phyloP scores from a whole-genome alignment of 2,113 vertebrate species.

The Girardinichthys multiradiatus region DNA sequence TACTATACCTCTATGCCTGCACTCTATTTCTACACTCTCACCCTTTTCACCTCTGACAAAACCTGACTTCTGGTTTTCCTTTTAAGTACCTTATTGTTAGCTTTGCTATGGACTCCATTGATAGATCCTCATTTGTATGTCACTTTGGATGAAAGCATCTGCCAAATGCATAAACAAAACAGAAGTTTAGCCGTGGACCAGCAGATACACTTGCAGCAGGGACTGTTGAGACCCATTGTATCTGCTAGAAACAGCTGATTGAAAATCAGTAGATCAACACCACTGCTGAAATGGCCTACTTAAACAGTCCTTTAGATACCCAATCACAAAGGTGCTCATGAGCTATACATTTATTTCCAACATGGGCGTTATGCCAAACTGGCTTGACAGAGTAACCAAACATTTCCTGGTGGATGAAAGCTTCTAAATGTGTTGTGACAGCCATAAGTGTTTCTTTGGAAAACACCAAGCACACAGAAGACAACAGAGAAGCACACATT shows the following conservation, averaged over 20 bases:
- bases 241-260: constrained; percentile 30
- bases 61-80: background rate
- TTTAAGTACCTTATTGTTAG: background rate
- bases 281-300: constrained; percentile 44
- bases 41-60: background rate
- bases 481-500: constrained; percentile 22
- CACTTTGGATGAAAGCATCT: background rate
- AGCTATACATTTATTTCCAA: constrained; percentile 61
- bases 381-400: constrained; percentile 71
- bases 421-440: constrained; percentile 71
- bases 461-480: constrained; percentile 38
- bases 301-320: constrained; percentile 53
- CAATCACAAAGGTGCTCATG: constrained; percentile 59
- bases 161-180: background rate
- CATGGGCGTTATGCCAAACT: constrained; percentile 47
- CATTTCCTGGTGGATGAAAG: constrained; percentile 60
- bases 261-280: constrained; percentile 33
- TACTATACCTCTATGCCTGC: too few species aligned
- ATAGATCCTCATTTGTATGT: too few species aligned
- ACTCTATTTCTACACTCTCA: too few species aligned
- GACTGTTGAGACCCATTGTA: background rate
- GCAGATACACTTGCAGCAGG: background rate
- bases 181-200: background rate
- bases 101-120: background rate
- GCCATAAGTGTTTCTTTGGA: constrained; percentile 48